phyloP scores from a whole-genome alignment of 2,888 invertebrate genomes.

The Drosophila niveifrons region DNA sequence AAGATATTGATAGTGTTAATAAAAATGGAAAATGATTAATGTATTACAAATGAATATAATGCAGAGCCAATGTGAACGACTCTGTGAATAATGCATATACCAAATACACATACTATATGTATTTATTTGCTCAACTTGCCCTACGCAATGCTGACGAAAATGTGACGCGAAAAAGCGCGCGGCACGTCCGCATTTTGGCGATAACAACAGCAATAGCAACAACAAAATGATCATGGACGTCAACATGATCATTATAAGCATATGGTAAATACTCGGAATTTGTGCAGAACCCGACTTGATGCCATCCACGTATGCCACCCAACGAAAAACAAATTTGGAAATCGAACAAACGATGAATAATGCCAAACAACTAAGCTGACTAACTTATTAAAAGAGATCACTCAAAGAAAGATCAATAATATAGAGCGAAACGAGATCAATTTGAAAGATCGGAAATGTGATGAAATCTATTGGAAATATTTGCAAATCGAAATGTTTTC shows the following conservation, averaged over 20 bases:
- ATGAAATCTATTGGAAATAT: not conserved
- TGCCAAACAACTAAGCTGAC: not conserved
- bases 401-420: not conserved
- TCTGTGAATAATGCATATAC: no score
- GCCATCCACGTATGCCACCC: constrained; percentile 14
- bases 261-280: not conserved
- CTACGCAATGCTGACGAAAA: constrained; percentile 4
- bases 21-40: no score
- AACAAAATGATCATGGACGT: not conserved
- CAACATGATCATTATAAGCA: not conserved
- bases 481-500: not conserved
- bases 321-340: not conserved
- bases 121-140: not conserved
- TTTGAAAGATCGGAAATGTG: not conserved
- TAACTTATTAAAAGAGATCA: not conserved
- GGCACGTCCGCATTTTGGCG: constrained; percentile 38
- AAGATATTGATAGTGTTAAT: no score
- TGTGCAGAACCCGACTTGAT: constrained; percentile 14
- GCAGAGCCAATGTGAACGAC: no score
- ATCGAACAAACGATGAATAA: not conserved
- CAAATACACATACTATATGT: no score
- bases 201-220: not conserved
- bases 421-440: not conserved
- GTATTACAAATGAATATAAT: no score
- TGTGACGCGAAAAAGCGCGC: constrained; percentile 35